Base-by-base conservation (phyloP, 2,797 vertebrate species). In the Enteromius mattozi region DNA sequence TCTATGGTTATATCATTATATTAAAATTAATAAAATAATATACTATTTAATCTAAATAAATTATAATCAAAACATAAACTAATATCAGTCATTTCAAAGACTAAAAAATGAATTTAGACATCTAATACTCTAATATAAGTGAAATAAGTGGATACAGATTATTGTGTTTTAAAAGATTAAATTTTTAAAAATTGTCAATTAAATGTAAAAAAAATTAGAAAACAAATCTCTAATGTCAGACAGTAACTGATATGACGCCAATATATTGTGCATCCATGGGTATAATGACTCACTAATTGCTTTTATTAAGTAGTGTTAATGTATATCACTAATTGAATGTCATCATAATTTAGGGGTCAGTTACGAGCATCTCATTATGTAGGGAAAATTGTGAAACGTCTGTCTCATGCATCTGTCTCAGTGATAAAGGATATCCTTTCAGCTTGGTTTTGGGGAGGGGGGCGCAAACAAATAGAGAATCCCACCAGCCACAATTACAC, bases 381-480 rank as follows among this genome's bases (percentile, higher is more conserved):
- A 45, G 66, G 45, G 59, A 7, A 42, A 66, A 78, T 69, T 68
- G 77, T 81, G 59, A 85, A 68, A 78, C 81, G 72, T 40, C 59
- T 49, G 78, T 42, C 40, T 42, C 40, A 10, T 84, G 35, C 81
- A 87, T 89, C 86, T 87, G 88, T 84, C 82, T 84, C 78, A 69
- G 72, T 81, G 84, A 78, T 82, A 89, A 87, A 77, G 63, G 82
- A 89, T 86, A 87, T 68, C 51, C 63, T 82, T 71, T 66, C 30
- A 84, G 45, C 59, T 3, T 4, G 30, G 33, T 45, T 40, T 81
- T 81, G n/a, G 33, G 42, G 13, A 14, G 45, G 45, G 69, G 49
- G 16, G 33, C 1, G 2, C 49, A 79, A 80, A 49, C 42, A 80
- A 51, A 68, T n/a, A 56, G n/a, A 56, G 21, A 27, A 54, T 27